phyloP scores from a whole-genome alignment of 2,888 invertebrate species.

The Phalera bucephala region DNA sequence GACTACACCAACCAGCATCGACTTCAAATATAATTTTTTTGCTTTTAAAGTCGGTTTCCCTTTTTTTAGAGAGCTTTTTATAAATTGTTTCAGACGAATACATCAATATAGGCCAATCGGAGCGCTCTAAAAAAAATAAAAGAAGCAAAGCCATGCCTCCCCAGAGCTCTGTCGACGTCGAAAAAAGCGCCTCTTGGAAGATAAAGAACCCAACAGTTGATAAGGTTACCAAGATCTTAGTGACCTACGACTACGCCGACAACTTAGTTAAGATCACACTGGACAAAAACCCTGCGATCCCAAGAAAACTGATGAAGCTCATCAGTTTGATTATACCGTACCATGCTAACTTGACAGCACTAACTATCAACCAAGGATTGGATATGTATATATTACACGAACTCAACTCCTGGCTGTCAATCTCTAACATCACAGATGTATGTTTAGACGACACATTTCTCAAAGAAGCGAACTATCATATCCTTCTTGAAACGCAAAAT shows the following conservation, averaged over 20 bases:
- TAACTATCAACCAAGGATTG: slow-evolving; percentile 45
- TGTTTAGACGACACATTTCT: slow-evolving; percentile 46
- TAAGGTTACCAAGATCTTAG: slow-evolving; percentile 26
- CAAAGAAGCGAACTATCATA: slow-evolving; percentile 43
- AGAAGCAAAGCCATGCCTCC: slow-evolving; percentile 18
- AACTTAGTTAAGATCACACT: slow-evolving; percentile 47
- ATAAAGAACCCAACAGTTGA: background rate
- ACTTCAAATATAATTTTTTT: no score
- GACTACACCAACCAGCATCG: no score
- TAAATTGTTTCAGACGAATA: slow-evolving; percentile 38
- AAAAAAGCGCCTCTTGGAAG: background rate
- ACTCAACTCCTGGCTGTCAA: slow-evolving; percentile 39
- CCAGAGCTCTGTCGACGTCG: slow-evolving; percentile 17
- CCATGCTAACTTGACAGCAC: slow-evolving; percentile 31
- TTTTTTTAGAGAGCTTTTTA: no score
- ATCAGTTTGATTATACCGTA: slow-evolving; percentile 44
- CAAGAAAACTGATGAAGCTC: slow-evolving; percentile 42
- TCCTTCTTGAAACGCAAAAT: slow-evolving; percentile 36
- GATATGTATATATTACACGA: slow-evolving; percentile 40
- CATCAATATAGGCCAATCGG: slow-evolving; percentile 19
- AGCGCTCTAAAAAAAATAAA: slow-evolving; percentile 32
- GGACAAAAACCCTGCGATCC: slow-evolving; percentile 38
- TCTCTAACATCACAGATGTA: slow-evolving; percentile 50
- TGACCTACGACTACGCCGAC: slow-evolving; percentile 35
- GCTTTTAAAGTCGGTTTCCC: no score